Percentiles rank a stretch among this genome's conserved stretches.
These are phyloP conservation scores for Sphyrna mokarran DNA, from an alignment of 2,113 vertebrate genomes.

Conservation along the genomic window DNA sequence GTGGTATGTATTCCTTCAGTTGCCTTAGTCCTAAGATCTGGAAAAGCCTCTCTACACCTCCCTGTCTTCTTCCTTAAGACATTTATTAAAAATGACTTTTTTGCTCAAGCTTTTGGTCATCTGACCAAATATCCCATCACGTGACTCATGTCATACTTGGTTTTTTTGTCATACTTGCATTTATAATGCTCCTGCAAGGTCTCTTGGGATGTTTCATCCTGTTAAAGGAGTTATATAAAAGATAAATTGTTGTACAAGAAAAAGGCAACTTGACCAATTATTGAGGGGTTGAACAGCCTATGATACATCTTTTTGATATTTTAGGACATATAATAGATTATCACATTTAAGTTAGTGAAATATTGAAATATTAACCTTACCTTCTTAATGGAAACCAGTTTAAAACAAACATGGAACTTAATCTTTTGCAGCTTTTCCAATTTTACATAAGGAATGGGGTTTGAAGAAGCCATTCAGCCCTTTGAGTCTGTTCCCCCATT, in stretches of 20 bases:
- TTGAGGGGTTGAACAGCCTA: neutral
- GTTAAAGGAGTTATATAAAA: neutral
- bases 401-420: neutral
- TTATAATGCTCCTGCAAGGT: neutral
- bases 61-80: neutral
- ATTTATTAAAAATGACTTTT: neutral
- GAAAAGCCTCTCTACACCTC: neutral
- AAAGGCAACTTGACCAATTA: neutral
- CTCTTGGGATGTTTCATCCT: neutral
- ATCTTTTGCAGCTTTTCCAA: neutral
- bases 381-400: neutral
- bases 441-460: too few species aligned
- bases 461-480: too few species aligned
- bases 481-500: too few species aligned
- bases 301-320: neutral
- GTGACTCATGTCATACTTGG: neutral
- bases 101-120: neutral
- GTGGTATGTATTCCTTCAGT: neutral
- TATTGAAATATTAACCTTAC: neutral
- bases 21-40: neutral
- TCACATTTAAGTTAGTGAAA: neutral
- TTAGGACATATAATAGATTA: neutral
- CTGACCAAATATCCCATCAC: neutral
- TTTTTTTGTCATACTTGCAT: neutral
- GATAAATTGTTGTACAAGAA: neutral